Evolutionary conservation across 2,113 vertebrate species (phyloP), one percentile per base, ranked within the genome.

Genomic region (Macrotus californicus): DNA sequence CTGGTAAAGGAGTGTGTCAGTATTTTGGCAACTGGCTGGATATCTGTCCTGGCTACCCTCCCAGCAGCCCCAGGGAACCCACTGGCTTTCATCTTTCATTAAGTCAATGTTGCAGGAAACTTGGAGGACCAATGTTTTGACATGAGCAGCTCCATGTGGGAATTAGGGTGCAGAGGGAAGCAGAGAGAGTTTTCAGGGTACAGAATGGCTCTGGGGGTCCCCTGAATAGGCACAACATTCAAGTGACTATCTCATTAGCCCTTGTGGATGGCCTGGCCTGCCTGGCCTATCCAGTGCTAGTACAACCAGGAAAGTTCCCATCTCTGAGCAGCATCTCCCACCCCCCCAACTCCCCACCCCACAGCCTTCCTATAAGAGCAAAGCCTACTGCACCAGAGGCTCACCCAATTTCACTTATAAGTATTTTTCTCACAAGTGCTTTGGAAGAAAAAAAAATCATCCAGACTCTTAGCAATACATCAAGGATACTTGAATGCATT

Each of bases 401-500:
- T 52, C 7, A 0, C 85, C 16, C 9, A 21, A 1, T 43, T 94
- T 86, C 39, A 94, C 67, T 75, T 96, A 5, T 24, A 92, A 88
- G 72, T 66, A 87, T 87, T 94, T 96, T 96, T 89, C 80, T 83
- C 70, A 48, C 36, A 94, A 94, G 96, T 89, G 56, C 39, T 95
- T 93, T 50, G 31, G 46, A 67, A 7, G 4, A 76, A 75, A 73
- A 86, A 84, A 48, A 70, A 70, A 61, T 50, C 75, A 89, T 52
- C 54, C 72, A 93, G 95, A 96, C 91, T 34, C 81, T 86, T 48
- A 80, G 75, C 83, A 86, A 93, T 97, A 91, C 91, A 96, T 96
- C 79, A 97, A 96, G 93, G 94, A 91, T 91, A 93, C 90, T 95
- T 93, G 96, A 95, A 95, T 80, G 86, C 64, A 94, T 91, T 95